phyloP scores from a whole-genome alignment of 2,888 invertebrate species.

The Epinotia nisella region DNA sequence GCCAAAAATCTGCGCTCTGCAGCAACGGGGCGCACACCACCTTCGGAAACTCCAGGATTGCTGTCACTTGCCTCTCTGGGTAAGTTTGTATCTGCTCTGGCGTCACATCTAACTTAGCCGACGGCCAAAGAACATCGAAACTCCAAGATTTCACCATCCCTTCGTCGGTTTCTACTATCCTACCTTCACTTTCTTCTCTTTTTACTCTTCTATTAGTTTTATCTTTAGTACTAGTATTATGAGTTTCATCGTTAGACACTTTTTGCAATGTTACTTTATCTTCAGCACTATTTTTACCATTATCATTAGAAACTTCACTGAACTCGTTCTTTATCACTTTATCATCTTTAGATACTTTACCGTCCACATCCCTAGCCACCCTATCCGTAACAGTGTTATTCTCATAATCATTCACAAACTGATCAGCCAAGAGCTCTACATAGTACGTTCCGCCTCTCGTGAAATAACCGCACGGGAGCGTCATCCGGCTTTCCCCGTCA shows the following conservation, averaged over 20 bases:
- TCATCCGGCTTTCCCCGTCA: slow-evolving; percentile 79
- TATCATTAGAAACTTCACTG: background rate
- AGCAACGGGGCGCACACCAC: slow-evolving; percentile 87
- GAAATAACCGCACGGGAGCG: slow-evolving; percentile 89
- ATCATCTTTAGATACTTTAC: slow-evolving; percentile 31
- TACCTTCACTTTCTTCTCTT: slow-evolving; percentile 66
- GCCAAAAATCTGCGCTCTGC: slow-evolving; percentile 88
- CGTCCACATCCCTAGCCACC: slow-evolving; percentile 29
- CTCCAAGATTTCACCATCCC: slow-evolving; percentile 81
- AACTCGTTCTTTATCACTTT: background rate
- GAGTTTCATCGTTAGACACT: background rate
- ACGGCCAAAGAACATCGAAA: slow-evolving; percentile 93
- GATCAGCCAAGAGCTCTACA: slow-evolving; percentile 72
- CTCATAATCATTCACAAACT: slow-evolving; percentile 63
- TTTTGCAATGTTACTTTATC: background rate
- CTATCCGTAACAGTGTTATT: slow-evolving; percentile 46
- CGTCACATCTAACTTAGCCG: slow-evolving; percentile 88
- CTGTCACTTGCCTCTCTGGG: slow-evolving; percentile 89
- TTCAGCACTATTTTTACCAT: background rate
- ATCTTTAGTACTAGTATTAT: background rate
- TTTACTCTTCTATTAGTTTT: slow-evolving; percentile 54
- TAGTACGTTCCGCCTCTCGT: slow-evolving; percentile 88
- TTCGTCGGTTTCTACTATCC: slow-evolving; percentile 73
- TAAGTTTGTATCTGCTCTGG: slow-evolving; percentile 92
- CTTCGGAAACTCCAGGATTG: slow-evolving; percentile 90